Evolutionary conservation across 1,140 invertebrate species (phyloP).

Genomic region (Pseudomyrmex pallidus): DNA sequence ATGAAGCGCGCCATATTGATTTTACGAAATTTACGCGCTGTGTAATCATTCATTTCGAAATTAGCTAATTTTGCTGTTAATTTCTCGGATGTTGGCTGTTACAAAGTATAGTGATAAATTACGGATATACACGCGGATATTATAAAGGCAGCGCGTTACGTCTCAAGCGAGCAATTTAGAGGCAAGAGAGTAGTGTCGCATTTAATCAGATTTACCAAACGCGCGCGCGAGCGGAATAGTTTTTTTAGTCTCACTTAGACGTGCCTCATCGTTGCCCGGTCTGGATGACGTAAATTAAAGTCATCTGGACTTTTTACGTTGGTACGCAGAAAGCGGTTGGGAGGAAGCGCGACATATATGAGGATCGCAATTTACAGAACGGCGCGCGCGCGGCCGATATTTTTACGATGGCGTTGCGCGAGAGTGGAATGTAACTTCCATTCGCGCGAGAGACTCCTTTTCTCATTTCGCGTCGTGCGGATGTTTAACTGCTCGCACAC

Average conservation of each 20-base stretch:
- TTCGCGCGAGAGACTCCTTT: not conserved
- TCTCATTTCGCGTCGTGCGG: slow-evolving; percentile 19
- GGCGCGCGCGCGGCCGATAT: not conserved
- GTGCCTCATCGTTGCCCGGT: slow-evolving; percentile 36
- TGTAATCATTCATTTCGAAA: not conserved
- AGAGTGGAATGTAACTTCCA: slow-evolving; percentile 18
- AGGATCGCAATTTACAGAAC: slow-evolving; percentile 45
- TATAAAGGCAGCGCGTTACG: not conserved
- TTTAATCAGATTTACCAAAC: slow-evolving; percentile 56
- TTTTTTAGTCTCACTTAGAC: slow-evolving; percentile 52
- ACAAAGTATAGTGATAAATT: slow-evolving; percentile 10
- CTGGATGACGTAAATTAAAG: slow-evolving; percentile 51
- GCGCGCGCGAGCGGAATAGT: slow-evolving; percentile 29
- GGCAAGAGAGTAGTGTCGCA: slow-evolving; percentile 15
- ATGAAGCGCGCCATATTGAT: too few species aligned
- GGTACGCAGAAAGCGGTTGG: not conserved
- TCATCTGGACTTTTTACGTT: slow-evolving; percentile 50
- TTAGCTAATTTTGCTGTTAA: not conserved
- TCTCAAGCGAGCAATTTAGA: slow-evolving; percentile 33
- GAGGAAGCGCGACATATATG: slow-evolving; percentile 40
- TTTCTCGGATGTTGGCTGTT: not conserved
- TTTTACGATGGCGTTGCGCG: slow-evolving; percentile 31
- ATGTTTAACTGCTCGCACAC: slow-evolving; percentile 33
- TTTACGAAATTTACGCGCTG: not conserved
- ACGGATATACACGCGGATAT: slow-evolving; percentile 12